Evolutionary conservation across 1,140 invertebrate species (phyloP).

Genomic region (Teleogryllus occipitalis): DNA sequence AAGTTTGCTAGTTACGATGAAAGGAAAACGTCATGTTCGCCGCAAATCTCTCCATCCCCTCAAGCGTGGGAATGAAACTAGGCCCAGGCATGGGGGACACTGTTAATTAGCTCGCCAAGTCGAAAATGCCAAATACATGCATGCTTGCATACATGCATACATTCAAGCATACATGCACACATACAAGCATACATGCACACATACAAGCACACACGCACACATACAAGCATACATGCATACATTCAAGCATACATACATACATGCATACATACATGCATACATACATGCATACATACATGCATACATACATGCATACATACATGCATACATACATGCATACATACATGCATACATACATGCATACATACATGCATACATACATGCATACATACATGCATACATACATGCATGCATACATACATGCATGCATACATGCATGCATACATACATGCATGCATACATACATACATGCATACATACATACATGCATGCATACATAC

Average conservation of each 20-base stretch:
- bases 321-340: slow-evolving; percentile 8
- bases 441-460: slow-evolving; percentile 20
- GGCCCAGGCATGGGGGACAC: too few relatives aligned
- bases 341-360: slow-evolving; percentile 13
- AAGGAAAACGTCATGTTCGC: too few relatives aligned
- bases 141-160: not conserved
- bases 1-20: too few relatives aligned
- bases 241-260: slow-evolving; percentile 10
- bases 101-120: too few relatives aligned
- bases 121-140: too few relatives aligned
- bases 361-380: slow-evolving; percentile 15
- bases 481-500: slow-evolving; percentile 15
- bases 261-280: slow-evolving; percentile 12
- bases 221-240: slow-evolving; percentile 10
- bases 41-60: too few relatives aligned
- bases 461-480: slow-evolving; percentile 18
- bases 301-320: slow-evolving; percentile 12
- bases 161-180: slow-evolving; percentile 7
- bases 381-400: slow-evolving; percentile 20
- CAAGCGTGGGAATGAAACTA: too few relatives aligned
- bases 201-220: slow-evolving; percentile 10
- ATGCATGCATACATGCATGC: slow-evolving; percentile 14
- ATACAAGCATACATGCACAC: too few relatives aligned
- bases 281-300: slow-evolving; percentile 14
- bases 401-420: slow-evolving; percentile 18